Conservation (phyloP, 2,797 vertebrate species). For the Coilia nasus region DNA sequence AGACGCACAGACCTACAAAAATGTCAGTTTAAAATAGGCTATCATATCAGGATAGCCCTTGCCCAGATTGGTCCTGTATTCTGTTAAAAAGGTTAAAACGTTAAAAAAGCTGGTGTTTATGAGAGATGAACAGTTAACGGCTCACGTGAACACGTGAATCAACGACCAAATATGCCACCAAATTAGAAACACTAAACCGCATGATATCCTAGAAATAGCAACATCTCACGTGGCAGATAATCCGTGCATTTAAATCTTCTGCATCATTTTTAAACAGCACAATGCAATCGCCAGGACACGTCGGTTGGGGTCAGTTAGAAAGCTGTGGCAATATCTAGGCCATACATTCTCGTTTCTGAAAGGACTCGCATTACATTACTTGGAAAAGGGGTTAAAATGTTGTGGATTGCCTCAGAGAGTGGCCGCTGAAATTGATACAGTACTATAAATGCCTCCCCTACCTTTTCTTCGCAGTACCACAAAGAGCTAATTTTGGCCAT, state of each 20-base stretch:
- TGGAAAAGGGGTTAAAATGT: not conserved
- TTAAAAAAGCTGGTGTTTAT: not conserved
- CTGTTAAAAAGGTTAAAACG: not conserved
- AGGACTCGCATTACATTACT: not conserved
- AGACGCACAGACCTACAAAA: not conserved
- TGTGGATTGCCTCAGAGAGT: not conserved
- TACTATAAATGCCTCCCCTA: not conserved
- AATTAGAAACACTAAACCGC: not conserved
- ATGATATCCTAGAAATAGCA: not conserved
- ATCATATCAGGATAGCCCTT: not conserved
- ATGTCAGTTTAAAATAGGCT: not conserved
- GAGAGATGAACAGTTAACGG: not conserved
- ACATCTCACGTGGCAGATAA: constrained; percentile 21
- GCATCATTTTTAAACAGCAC: constrained; percentile 14
- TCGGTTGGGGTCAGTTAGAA: not conserved
- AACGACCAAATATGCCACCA: constrained; percentile 13
- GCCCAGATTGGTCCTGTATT: not conserved
- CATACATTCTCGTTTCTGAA: not conserved
- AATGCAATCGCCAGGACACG: not conserved
- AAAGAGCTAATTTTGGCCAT: not conserved
- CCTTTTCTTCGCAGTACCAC: not conserved
- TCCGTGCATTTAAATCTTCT: constrained; percentile 4
- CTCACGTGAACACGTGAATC: not conserved
- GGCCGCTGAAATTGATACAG: not conserved
- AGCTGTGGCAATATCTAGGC: not conserved